Conservation (phyloP, 2,888 invertebrate genomes). For the Amorpha juglandis region DNA sequence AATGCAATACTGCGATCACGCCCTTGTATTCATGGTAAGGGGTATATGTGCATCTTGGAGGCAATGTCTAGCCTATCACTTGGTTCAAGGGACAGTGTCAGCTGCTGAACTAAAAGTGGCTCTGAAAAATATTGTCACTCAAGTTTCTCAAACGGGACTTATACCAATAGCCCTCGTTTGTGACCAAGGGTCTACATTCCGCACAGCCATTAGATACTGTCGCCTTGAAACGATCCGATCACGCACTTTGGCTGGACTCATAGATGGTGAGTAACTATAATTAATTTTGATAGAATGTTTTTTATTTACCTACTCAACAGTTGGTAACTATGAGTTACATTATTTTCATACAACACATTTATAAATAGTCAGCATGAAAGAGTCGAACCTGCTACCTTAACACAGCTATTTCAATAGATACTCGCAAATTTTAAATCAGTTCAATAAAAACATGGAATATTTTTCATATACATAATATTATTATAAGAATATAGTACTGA, state of each 20-base stretch:
- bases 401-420: too few relatives aligned
- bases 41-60: background rate
- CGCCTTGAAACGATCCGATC: slow-evolving; percentile 1
- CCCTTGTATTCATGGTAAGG: background rate
- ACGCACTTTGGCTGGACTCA: background rate
- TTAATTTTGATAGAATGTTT: too few relatives aligned
- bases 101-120: background rate
- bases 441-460: too few relatives aligned
- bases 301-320: too few relatives aligned
- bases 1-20: background rate
- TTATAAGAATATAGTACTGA: too few relatives aligned
- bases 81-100: background rate
- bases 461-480: too few relatives aligned
- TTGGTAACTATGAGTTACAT: too few relatives aligned
- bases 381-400: too few relatives aligned
- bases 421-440: too few relatives aligned
- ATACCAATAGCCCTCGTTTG: background rate
- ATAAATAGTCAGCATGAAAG: too few relatives aligned
- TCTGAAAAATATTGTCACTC: background rate
- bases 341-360: too few relatives aligned
- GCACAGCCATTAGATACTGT: background rate
- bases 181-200: slow-evolving; percentile 3
- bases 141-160: background rate
- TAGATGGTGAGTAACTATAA: background rate
- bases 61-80: background rate